Percentiles rank a stretch among this genome's conserved stretches.
Evolutionary conservation across 1,140 invertebrate genomes (phyloP).

Genomic region (Eulimnadia texana): DNA sequence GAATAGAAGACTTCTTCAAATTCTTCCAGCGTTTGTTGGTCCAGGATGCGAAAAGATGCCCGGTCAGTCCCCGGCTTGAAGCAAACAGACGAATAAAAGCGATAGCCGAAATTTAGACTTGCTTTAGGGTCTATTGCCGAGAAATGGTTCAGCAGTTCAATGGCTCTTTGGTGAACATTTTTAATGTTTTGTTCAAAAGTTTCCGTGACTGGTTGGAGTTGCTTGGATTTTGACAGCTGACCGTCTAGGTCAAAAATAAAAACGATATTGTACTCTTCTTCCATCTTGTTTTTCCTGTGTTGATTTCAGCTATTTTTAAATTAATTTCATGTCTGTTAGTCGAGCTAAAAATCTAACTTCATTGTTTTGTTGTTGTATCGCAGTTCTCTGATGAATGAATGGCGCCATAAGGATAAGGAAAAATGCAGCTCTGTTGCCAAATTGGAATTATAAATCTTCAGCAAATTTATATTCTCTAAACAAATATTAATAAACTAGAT

Average conservation of each 20-base stretch:
- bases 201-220: background rate
- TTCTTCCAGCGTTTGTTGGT: background rate
- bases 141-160: background rate
- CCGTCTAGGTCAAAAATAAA: slow-evolving; percentile 4
- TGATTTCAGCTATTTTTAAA: no score
- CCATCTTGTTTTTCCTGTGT: no score
- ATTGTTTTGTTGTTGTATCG: no score
- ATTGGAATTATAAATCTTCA: no score
- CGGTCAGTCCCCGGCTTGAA: background rate
- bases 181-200: background rate
- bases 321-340: background rate
- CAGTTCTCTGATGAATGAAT: no score
- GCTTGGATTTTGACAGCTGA: no score
- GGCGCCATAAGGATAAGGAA: no score
- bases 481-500: no score
- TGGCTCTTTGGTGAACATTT: background rate
- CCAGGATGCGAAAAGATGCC: background rate
- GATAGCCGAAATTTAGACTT: background rate
- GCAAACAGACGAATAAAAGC: background rate
- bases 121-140: background rate
- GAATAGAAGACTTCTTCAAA: slow-evolving; percentile 3
- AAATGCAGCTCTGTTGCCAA: no score
- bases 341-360: background rate
- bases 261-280: no score
- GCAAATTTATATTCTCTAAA: no score